Conservation (phyloP, 2,113 vertebrate genomes). For the Phrynosoma platyrhinos region DNA sequence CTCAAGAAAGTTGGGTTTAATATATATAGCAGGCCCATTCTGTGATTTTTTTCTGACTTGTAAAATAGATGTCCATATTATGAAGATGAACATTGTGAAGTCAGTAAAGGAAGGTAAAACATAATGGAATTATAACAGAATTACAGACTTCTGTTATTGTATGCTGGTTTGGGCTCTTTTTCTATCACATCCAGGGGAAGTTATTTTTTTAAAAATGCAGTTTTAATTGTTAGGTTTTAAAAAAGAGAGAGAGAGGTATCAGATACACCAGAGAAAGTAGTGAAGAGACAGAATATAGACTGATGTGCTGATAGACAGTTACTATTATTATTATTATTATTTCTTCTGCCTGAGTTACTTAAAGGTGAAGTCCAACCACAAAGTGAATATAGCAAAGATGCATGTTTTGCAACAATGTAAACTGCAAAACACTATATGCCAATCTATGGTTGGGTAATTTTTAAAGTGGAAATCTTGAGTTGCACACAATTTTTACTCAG, state of each 20-base stretch:
- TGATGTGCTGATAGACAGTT: background rate
- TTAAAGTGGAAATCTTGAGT: constrained; percentile 37
- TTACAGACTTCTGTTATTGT: too few species aligned
- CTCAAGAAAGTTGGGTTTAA: background rate
- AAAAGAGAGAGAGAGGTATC: background rate
- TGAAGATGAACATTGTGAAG: background rate
- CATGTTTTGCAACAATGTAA: background rate
- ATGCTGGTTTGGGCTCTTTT: background rate
- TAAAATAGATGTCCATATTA: background rate
- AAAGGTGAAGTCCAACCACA: background rate
- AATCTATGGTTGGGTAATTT: constrained; percentile 10
- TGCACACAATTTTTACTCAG: background rate
- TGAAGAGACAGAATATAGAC: background rate
- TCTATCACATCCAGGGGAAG: background rate
- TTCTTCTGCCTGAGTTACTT: background rate
- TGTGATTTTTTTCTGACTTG: background rate
- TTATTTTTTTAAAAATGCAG: too few species aligned
- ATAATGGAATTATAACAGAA: background rate
- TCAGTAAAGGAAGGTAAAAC: background rate
- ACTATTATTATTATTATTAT: background rate
- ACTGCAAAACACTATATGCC: background rate
- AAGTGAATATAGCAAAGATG: background rate
- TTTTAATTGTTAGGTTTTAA: background rate
- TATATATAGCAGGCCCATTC: background rate
- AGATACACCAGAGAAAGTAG: background rate